These are phyloP conservation scores for Oreochromis niloticus DNA, from an alignment of 2,113 vertebrate species.

Conservation along the genomic window DNA sequence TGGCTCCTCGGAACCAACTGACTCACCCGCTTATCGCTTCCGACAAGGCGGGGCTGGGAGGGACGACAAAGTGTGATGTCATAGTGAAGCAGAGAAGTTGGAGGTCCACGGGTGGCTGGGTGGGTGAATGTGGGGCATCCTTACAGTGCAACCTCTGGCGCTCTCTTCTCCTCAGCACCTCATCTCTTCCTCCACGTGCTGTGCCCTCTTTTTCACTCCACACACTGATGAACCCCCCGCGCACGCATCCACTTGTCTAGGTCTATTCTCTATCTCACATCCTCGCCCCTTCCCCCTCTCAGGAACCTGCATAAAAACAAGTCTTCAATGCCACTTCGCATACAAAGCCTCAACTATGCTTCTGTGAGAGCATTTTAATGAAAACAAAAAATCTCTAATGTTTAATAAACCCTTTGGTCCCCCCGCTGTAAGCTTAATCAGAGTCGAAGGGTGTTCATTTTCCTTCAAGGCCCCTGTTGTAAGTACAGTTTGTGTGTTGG, in stretches of 20 bases:
- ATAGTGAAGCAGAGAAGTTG: slow-evolving; percentile 26
- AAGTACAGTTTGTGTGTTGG: slow-evolving; percentile 10
- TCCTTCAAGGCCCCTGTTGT: slow-evolving; percentile 54
- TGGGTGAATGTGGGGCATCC: background rate
- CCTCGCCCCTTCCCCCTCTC: background rate
- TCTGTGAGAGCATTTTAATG: slow-evolving; percentile 9
- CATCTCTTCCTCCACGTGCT: background rate
- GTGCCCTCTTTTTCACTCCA: background rate
- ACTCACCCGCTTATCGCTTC: slow-evolving; percentile 78
- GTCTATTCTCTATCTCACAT: slow-evolving; percentile 12
- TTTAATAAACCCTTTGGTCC: slow-evolving; percentile 16
- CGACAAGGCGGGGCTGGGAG: slow-evolving; percentile 79
- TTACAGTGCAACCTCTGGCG: slow-evolving; percentile 9
- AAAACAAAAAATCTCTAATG: background rate
- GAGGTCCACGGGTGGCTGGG: background rate
- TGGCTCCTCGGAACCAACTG: slow-evolving; percentile 74
- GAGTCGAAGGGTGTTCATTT: slow-evolving; percentile 52
- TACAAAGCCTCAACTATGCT: background rate
- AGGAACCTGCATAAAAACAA: slow-evolving; percentile 2
- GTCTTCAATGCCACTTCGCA: background rate
- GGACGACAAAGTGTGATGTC: slow-evolving; percentile 66
- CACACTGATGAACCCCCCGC: background rate
- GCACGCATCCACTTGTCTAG: background rate
- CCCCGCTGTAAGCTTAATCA: slow-evolving; percentile 29
- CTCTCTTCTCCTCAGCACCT: background rate